Conservation (phyloP, 2,797 vertebrate genomes). For the Anomalospiza imberbis region DNA sequence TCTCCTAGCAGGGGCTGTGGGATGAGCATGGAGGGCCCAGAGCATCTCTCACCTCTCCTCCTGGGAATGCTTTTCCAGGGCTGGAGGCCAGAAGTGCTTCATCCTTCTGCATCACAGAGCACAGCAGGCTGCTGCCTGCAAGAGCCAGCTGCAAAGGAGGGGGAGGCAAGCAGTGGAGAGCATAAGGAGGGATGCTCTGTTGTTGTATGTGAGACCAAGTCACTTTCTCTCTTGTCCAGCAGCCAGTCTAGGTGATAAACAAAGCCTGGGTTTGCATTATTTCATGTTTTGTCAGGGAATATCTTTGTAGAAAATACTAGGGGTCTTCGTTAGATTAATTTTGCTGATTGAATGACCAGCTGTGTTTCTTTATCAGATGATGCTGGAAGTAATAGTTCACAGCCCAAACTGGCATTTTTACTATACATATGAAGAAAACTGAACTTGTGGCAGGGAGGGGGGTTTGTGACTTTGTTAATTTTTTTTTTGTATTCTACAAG, state of each 20-base stretch:
- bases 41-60: background rate
- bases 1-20: background rate
- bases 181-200: background rate
- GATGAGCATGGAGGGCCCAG: accelerated
- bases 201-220: background rate
- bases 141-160: background rate
- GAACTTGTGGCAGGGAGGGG: no score
- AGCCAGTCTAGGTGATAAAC: background rate
- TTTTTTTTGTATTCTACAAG: background rate
- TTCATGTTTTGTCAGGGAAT: background rate
- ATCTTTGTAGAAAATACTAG: background rate
- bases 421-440: background rate
- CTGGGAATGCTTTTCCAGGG: background rate
- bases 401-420: background rate
- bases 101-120: background rate
- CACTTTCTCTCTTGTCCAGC: background rate
- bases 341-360: background rate
- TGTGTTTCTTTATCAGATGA: background rate
- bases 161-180: background rate
- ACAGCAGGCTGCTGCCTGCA: background rate
- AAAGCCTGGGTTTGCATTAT: background rate
- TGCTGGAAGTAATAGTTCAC: background rate
- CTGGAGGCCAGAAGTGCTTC: background rate
- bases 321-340: accelerated
- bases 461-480: background rate